phyloP scores from a whole-genome alignment of 2,113 vertebrate genomes.

The Spea bombifrons region DNA sequence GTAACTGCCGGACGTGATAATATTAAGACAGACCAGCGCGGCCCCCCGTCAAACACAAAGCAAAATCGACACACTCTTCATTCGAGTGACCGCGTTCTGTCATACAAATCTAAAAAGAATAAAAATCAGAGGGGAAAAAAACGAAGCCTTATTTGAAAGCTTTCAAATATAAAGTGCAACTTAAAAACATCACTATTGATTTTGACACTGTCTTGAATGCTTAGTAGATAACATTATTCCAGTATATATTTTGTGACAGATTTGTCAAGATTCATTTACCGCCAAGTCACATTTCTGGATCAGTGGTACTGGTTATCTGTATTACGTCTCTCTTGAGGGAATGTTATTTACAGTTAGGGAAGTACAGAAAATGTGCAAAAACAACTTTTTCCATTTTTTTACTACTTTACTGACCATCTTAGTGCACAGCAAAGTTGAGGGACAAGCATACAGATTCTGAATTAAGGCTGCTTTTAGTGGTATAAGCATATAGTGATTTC shows the following conservation, averaged over 20 bases:
- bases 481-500: too few relatives aligned
- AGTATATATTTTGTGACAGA: slow-evolving; percentile 32
- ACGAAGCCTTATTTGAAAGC: neutral
- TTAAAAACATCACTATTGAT: slow-evolving; percentile 10
- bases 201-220: slow-evolving; percentile 12
- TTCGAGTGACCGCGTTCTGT: neutral
- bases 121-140: neutral
- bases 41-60: too few relatives aligned
- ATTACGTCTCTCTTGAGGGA: neutral
- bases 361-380: too few relatives aligned
- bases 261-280: slow-evolving; percentile 32
- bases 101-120: neutral
- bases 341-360: neutral
- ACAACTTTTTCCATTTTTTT: too few relatives aligned
- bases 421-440: too few relatives aligned
- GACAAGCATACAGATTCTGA: too few relatives aligned
- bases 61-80: too few relatives aligned
- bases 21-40: too few relatives aligned
- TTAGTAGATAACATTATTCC: slow-evolving; percentile 15
- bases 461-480: too few relatives aligned
- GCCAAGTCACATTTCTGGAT: slow-evolving; percentile 6
- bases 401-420: too few relatives aligned
- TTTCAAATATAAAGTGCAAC: neutral
- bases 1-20: too few relatives aligned
- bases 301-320: slow-evolving; percentile 5